Base-by-base conservation (phyloP, 2,888 invertebrate genomes). In the Polydrusus pterygomalis region DNA sequence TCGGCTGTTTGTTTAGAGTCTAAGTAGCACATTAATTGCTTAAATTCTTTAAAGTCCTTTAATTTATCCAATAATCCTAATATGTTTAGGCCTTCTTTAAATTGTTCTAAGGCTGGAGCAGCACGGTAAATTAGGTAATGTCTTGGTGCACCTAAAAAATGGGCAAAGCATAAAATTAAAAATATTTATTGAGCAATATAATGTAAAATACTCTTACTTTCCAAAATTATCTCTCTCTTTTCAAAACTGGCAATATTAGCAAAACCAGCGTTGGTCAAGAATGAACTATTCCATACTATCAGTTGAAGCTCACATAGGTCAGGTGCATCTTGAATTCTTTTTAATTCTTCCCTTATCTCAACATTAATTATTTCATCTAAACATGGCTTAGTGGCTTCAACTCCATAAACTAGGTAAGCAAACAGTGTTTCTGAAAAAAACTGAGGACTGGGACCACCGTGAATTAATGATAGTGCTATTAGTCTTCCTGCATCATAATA, bases 401-500 rank as follows among this genome's bases (percentile, higher is more conserved):
- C 54, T 45, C 58, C n/a, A 40, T 47, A 25, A 58, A 56, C 73
- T 60, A 62, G 15, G 15, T 34, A 34, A 60, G 30, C 15, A 34
- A 49, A 78, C 56, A 79, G 43, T 71, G 69, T 65, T 74, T 76
- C 64, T 40, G 70, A 72, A 68, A 80, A 72, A 80, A 80, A 63
- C 77, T 64, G 60, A 30, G 77, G 75, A 20, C 79, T 70, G 45
- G 77, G 68, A 58, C 74, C 80, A 15, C 80, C 78, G 72, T 80
- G 80, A 38, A 79, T 68, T 56, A 80, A 34, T 17, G 80, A 78
- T 62, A 80, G 64, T 63, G 74, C 20, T 68, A 77, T 80, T 13
- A 80, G 10, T 63, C 77, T 34, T 11, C 77, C 80, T 17, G 79
- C 70, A 69, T 80, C 76, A 64, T 56, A 80, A 74, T 79, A 79